Base-by-base conservation (phyloP, 2,113 vertebrate genomes). In the Chaetodon trifascialis region DNA sequence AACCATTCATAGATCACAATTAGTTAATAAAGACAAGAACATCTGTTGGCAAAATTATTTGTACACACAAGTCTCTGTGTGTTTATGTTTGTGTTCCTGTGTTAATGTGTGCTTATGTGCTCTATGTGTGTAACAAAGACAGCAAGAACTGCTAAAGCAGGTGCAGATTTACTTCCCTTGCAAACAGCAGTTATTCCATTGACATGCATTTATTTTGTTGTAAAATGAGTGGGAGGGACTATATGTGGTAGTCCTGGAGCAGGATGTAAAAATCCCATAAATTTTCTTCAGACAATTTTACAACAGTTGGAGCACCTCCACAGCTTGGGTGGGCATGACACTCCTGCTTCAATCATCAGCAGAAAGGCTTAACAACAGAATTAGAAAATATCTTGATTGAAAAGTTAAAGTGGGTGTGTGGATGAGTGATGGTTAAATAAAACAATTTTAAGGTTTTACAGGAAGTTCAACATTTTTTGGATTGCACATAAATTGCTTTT, bases 1-100 rank as follows among this genome's bases (percentile, higher is more conserved):
- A 75, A 59, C 1, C 77, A 83, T 67, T 70, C 79, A 84, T 47
- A 68, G 11, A 81, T 79, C 69, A 25, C 44, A 66, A 62, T 72
- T 69, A 69, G 44, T 71, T 82, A 60, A 85, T 60, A 59, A 65
- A n/a, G 62, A 64, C 56, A 7, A 11, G 67, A 52, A 83, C 85
- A 84, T 76, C 76, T 89, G 87, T 34, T 79, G 30, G 52, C 16
- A 0, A 55, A 25, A 60, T 42, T 56, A 55, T 30, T 9, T 58
- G 23, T 23, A 11, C 54, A 15, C 2, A 23, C 16, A 47, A 1
- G 11, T 68, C 12, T 56, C 1, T 36, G 17, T 51, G 17, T 55
- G 40, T 36, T 7, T 14, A 10, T 65, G 63, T 46, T 23, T 59
- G 38, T 47, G 38, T 34, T 7, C 1, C 14, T 23, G 17, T 52